Base-by-base conservation (phyloP, 2,113 vertebrate species). In the Panthera tigris region DNA sequence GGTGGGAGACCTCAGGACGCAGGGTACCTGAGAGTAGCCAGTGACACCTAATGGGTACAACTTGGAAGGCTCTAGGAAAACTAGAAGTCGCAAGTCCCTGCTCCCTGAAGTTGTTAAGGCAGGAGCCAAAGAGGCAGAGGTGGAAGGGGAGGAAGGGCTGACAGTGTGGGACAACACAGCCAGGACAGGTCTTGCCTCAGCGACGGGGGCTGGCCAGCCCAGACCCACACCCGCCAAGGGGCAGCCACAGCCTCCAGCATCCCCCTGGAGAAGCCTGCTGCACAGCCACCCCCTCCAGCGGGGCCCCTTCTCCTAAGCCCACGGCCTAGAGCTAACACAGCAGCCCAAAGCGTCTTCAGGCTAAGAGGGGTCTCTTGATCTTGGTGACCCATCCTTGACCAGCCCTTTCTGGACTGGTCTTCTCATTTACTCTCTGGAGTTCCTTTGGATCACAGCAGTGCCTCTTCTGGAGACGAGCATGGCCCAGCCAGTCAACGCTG, bases 221-320 rank as follows among this genome's bases (percentile, higher is more conserved):
- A 4, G 52, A 85, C 33, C 48, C 63, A 5, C 8, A 5, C 19
- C 5, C 23, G 11, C 4, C 3, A 1, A 15, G 7, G 4, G 52
- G 27, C 29, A 74, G 9, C 65, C 15, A 29, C 45, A 7, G 68
- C n/a, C 65, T 76, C 57, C 80, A n/a, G 33, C 4, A 29, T 36
- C 50, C 74, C n/a, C 57, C 48, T 41, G 29, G 71, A 19, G 27
- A n/a, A 65, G 21, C 3, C 65, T 57, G n/a, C 69, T n/a, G 18
- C 27, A 79, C 25, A 84, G 36, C 19, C 52, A 9, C 7, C 57
- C 33, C 18, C 63, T 57, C 50, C 80, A 68, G 57, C 6, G 19
- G 10, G 36, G 23, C 2, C 41, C 7, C 18, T 21, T 76, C 8
- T 18, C 27, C 27, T 61, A 48, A 52, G 79, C 25, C 66, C 12